Conservation (phyloP, 2,797 vertebrate species). For the Okamejei kenojei region DNA sequence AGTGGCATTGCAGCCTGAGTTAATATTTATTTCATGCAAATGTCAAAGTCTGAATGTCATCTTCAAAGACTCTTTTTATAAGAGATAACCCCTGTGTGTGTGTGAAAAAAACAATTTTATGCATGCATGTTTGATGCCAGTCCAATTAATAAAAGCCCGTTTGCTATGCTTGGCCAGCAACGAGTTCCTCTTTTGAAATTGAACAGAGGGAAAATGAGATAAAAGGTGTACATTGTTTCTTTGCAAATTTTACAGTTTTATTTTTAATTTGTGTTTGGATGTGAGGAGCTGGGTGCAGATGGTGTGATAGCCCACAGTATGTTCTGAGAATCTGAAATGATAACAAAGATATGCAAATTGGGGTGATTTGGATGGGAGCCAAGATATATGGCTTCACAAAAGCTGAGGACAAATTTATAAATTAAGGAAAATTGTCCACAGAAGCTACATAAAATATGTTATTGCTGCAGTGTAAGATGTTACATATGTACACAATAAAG, state of each 20-base stretch:
- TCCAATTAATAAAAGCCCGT: constrained; percentile 98
- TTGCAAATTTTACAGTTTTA: constrained; percentile 98
- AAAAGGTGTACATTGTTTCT: constrained; percentile 98
- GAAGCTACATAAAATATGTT: constrained; percentile 69
- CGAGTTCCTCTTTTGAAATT: constrained; percentile 85
- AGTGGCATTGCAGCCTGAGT: neutral
- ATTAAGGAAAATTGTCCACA: constrained; percentile 74
- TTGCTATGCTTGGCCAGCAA: constrained; percentile 75
- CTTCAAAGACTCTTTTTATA: constrained; percentile 95
- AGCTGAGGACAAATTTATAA: constrained; percentile 83
- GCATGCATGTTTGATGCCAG: constrained; percentile 91
- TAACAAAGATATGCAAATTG: constrained; percentile 99
- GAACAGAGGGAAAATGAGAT: constrained; percentile 91
- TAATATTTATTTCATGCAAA: constrained; percentile 82
- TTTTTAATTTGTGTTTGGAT: constrained; percentile 96
- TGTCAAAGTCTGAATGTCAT: constrained; percentile 99
- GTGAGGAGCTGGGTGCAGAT: constrained; percentile 91
- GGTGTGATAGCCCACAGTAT: constrained; percentile 84
- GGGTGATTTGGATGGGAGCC: constrained; percentile 76
- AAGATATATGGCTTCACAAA: constrained; percentile 80
- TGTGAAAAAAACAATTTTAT: constrained; percentile 76
- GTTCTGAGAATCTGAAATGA: constrained; percentile 83
- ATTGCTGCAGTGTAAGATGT: neutral
- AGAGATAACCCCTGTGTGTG: constrained; percentile 89
- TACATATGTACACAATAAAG: neutral